These are phyloP conservation scores for Tachyglossus aculeatus DNA, from an alignment of 2,797 vertebrate species.

Conservation along the genomic window DNA sequence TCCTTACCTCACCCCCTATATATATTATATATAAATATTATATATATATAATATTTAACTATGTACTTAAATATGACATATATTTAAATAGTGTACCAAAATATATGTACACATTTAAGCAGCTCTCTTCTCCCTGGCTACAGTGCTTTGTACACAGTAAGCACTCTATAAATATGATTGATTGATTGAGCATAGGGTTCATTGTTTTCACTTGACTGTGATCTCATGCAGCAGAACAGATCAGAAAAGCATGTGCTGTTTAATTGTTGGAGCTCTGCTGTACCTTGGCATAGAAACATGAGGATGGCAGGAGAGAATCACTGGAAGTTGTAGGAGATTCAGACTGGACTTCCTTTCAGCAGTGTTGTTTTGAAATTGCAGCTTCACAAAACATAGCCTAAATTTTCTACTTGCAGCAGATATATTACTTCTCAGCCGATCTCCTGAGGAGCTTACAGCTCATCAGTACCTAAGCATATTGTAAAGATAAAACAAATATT, in stretches of 20 bases:
- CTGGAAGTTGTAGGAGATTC: not conserved
- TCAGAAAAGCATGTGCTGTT: not conserved
- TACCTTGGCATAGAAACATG: not conserved
- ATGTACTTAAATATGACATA: too few species aligned
- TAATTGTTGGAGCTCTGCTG: not conserved
- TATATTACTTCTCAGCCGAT: not conserved
- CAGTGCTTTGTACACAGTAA: too few species aligned
- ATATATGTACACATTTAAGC: too few species aligned
- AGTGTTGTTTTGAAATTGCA: not conserved
- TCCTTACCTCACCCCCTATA: too few species aligned
- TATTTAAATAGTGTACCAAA: too few species aligned
- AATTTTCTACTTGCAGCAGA: not conserved
- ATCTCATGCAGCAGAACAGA: not conserved
- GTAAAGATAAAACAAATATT: not conserved
- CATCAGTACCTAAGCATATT: not conserved
- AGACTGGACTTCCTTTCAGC: not conserved
- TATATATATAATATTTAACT: too few species aligned
- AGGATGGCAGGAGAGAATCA: not conserved
- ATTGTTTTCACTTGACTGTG: not conserved
- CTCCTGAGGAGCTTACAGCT: not conserved
- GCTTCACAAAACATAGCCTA: not conserved
- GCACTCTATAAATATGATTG: too few species aligned
- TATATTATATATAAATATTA: too few species aligned
- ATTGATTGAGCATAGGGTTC: too few species aligned
- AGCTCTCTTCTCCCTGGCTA: too few species aligned